Conservation (phyloP, 2,113 vertebrate genomes). For the Phalacrocorax aristotelis region DNA sequence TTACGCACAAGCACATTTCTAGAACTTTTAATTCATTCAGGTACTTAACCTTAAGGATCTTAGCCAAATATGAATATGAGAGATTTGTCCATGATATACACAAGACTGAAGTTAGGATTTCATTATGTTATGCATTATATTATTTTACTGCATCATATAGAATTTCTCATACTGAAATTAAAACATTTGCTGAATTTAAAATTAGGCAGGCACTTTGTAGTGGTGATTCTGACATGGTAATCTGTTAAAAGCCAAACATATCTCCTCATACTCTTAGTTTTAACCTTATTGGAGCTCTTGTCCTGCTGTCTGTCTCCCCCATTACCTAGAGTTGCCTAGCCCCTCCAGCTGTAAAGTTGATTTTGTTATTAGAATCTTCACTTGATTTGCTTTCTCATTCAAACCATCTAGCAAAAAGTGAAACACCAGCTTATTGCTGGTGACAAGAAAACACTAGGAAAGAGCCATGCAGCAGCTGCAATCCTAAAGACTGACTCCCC, state of each 20-base stretch:
- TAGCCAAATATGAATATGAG: not conserved
- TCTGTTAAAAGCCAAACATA: not conserved
- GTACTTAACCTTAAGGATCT: not conserved
- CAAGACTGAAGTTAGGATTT: not conserved
- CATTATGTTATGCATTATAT: not conserved
- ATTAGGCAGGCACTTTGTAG: not conserved
- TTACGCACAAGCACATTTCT: not conserved
- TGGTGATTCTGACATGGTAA: not conserved
- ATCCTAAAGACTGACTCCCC: not conserved
- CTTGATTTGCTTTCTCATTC: not conserved
- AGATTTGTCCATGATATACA: not conserved
- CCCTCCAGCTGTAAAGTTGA: not conserved
- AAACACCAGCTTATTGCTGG: not conserved
- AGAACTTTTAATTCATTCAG: not conserved
- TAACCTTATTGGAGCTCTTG: not conserved
- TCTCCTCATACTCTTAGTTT: not conserved
- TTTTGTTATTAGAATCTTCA: not conserved
- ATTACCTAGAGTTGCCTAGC: not conserved
- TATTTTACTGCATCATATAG: not conserved
- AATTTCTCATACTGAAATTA: not conserved
- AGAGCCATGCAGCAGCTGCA: not conserved
- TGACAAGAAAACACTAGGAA: not conserved
- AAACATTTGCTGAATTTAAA: not conserved
- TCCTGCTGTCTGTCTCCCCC: not conserved
- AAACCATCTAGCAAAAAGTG: not conserved